These are phyloP conservation scores for Spodoptera picta DNA, from an alignment of 2,888 invertebrate species.

Conservation along the genomic window DNA sequence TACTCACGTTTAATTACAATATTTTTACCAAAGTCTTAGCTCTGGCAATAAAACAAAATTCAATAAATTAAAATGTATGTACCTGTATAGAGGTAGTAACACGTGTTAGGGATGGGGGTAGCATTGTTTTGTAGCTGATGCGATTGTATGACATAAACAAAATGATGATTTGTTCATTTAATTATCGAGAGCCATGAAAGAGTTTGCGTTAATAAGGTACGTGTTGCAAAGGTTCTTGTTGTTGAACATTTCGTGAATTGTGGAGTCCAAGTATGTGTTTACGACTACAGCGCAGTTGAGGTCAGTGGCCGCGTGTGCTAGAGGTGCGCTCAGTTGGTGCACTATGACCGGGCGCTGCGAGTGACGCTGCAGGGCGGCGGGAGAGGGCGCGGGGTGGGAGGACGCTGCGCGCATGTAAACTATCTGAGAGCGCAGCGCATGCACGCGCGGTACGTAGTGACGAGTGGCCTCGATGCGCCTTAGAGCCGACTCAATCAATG, in stretches of 20 bases:
- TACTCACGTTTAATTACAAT: no score
- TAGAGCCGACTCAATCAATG: conserved; percentile 63
- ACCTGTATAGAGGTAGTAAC: no score
- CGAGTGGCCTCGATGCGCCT: conserved; percentile 57
- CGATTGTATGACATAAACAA: no score
- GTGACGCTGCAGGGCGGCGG: conserved; percentile 48
- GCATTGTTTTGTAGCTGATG: no score
- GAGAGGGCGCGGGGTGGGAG: not conserved
- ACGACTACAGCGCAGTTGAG: conserved; percentile 62
- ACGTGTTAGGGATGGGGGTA: no score
- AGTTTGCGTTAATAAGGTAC: conserved; percentile 30
- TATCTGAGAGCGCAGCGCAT: conserved; percentile 57
- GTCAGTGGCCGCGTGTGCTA: conserved; percentile 56
- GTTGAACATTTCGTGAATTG: conserved; percentile 54
- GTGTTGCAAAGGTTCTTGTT: conserved; percentile 59
- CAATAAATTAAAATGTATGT: not conserved
- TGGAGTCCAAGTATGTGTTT: conserved; percentile 61
- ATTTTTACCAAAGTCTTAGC: no score
- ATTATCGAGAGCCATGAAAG: conserved; percentile 19
- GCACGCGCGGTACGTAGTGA: conserved; percentile 38
- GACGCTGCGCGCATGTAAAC: conserved; percentile 59
- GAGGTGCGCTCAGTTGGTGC: conserved; percentile 58
- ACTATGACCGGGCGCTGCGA: conserved; percentile 55
- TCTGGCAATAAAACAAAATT: no score
- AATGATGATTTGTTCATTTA: not conserved